Evolutionary conservation across 2,797 vertebrate species (phyloP), one percentile per base, ranked within the genome.

Genomic region (Sternarchorhynchus goeldii): DNA sequence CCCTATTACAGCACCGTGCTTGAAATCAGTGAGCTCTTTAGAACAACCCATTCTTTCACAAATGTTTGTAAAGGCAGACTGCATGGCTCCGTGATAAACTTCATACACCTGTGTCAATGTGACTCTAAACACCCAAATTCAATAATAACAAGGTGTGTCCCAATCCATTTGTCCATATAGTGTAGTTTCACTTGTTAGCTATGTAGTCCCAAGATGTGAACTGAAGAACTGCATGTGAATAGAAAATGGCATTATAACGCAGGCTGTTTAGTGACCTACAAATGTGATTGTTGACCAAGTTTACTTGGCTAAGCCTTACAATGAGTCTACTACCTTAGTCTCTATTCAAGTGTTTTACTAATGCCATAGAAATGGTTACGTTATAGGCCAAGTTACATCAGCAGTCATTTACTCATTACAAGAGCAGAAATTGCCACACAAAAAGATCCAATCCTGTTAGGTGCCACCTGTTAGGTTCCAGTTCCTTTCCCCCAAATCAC

Each of bases 381-480:
- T 41, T n/a, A 41, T 14, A 68, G 58, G 29, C 68, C 18, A 60
- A 76, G 57, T 36, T 36, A 68, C 1, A 32, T 68, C 64, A 59
- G 55, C 36, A 76, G 32, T 25, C 62, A 21, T 60, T 60, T 20
- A 59, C 6, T 58, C 18, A 8, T 31, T 45, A 76, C 55, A 68
- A 55, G 45, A 50, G 10, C 12, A 50, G 45, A 50, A 50, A 50
- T 50, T 12, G 1, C 45, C 45, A 14, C 45, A 50, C 12, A 50
- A 12, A 12, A 50, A 36, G 8, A 68, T 34, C 41, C 34, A 20
- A 32, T 68, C 25, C 32, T 8, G 62, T 12, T 10, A 36, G 62
- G 8, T 6, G 62, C 0, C 25, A 25, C 25, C 25, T 25, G 25
- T 25, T 25, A 25, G 25, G 25, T 25, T 25, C 25, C 25, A 25